These are phyloP conservation scores for Plotosus lineatus DNA, from an alignment of 2,113 vertebrate species.

Conservation along the genomic window DNA sequence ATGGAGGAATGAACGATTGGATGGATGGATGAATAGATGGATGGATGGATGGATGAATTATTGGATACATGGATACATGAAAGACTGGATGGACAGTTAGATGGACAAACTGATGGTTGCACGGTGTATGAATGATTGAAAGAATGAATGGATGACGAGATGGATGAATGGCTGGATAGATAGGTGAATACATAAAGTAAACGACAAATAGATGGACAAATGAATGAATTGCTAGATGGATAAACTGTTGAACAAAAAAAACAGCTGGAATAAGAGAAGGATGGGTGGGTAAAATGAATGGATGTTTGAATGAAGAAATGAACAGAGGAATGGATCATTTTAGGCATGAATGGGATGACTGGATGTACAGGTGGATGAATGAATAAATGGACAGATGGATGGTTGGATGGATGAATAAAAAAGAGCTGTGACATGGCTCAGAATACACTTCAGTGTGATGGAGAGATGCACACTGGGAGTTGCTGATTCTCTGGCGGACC, in stretches of 20 bases:
- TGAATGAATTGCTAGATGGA: background rate
- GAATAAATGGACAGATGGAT: background rate
- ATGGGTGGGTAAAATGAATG: background rate
- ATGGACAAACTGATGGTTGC: background rate
- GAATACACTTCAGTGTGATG: background rate
- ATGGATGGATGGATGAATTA: background rate
- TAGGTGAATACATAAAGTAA: background rate
- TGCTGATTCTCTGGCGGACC: background rate
- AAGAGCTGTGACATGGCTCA: background rate
- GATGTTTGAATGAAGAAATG: too few relatives aligned
- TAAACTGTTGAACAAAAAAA: too few relatives aligned
- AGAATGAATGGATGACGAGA: background rate
- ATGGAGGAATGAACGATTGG: background rate
- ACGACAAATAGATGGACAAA: background rate
- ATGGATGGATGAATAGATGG: background rate
- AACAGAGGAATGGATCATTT: background rate
- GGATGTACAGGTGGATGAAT: background rate
- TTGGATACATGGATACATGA: background rate
- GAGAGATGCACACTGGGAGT: background rate
- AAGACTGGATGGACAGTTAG: background rate
- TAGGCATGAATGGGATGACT: background rate
- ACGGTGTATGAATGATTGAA: too few relatives aligned
- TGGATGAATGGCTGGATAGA: background rate
- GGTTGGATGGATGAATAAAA: background rate
- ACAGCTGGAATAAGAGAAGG: too few relatives aligned